Base-by-base conservation (phyloP, 1,140 invertebrate genomes). In the Trichoplusia ni region DNA sequence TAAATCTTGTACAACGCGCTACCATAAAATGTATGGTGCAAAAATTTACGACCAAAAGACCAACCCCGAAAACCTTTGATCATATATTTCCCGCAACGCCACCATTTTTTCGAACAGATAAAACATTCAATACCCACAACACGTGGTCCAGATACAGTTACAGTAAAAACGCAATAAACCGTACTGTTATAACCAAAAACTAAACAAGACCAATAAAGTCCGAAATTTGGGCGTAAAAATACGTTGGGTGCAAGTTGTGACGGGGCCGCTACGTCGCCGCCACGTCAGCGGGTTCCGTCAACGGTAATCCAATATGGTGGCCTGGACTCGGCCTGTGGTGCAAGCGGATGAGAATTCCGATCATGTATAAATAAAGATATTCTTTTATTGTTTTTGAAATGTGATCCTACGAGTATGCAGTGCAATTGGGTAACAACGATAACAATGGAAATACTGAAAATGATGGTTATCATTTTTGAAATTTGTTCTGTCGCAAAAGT, bases 221-320 rank as follows among this genome's bases (percentile, higher is more conserved):
- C 9, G 23, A 11, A 40, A 60, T 62, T 51, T 51, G 37, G 44
- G 42, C 58, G 40, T 62, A 68, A 68, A 73, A 66, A 53, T 68
- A 67, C 37, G 47, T 54, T 13, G 25, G 56, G 29, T 47, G 59
- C 53, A 42, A 33, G 54, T 51, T 14, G 61, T 69, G 62, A 56
- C 62, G 47, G 65, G 38, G 42, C 46, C 47, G 56, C 44, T 14
- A 49, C 33, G 67, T 44, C 66, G 44, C 38, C 67, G 67, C 38
- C 67, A 47, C 68, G 73, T 79, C 81, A 81, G 78, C 81, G 71
- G 71, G 69, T 81, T 79, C 71, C 73, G 75, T 78, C 75, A 75
- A 70, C 73, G 62, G 73, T 83, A 81, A 83, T 83, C 81, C 81
- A 83, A 83, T 83, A 83, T 80, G 77, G 73, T 71, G 67, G 56